Base-by-base conservation (phyloP, 1,140 invertebrate species). In the Delia radicum region DNA sequence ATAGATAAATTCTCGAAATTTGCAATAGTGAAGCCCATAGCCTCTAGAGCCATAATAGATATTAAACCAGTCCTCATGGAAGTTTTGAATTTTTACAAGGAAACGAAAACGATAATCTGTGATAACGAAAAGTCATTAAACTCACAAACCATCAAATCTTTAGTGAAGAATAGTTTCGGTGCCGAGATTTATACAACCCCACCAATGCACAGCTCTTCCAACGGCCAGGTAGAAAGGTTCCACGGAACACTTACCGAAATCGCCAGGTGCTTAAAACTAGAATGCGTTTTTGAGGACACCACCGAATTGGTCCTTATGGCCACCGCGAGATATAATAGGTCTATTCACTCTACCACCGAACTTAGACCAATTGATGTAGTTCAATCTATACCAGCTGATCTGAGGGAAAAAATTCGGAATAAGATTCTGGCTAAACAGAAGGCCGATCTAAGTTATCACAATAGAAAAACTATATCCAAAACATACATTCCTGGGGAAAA, bases 151-250 rank as follows among this genome's bases (percentile, higher is more conserved):
- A 27, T 27, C 4, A 67, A 2, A 28, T 6, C 10, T 10, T n/a
- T 67, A 2, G 33, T 10, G 8, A 37, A 37, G 8, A 37, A 37
- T 37, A 37, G 8, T 37, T 37, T 37, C 33, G 33, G 33, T 37
- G 8, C 8, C 15, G 33, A 37, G 2, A 37, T 37, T 37, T 37
- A 37, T 10, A 10, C 33, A 10, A 37, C 8, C 8, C 33, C 33
- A 37, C 8, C 8, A 37, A 3, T 37, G 3, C 33, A 37, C 8
- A 37, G 3, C n/a, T 13, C 74, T 3, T 78, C 75, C 26, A 78
- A 78, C 42, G 77, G 74, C n/a, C 74, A 78, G 55, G 55, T 77
- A 28, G 74, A 77, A 63, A 77, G 78, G 31, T 76, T 77, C 55
- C 37, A 79, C 42, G 76, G 76, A n/a, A 77, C 75, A 2, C 24